Conservation (phyloP, 2,113 vertebrate genomes). For the Lanius collurio region DNA sequence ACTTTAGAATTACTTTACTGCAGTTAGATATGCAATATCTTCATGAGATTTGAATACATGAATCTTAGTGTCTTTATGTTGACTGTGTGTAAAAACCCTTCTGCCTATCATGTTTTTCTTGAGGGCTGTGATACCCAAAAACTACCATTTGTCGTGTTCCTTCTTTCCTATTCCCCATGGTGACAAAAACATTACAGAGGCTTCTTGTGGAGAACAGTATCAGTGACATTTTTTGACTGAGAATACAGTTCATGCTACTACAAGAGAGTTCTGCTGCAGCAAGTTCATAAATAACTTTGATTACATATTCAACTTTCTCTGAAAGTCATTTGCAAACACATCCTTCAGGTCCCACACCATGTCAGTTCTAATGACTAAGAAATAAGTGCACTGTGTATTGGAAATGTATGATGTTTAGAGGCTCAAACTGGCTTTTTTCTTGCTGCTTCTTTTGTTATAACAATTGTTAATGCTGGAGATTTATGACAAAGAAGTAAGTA, state of each 20-base stretch:
- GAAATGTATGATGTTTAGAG: not conserved
- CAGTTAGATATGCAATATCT: not conserved
- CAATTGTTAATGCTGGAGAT: not conserved
- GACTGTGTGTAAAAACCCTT: not conserved
- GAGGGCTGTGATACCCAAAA: not conserved
- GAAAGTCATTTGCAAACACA: not conserved
- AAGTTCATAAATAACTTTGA: conserved; percentile 33
- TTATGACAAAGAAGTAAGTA: not conserved
- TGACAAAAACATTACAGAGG: not conserved
- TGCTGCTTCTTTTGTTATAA: not conserved
- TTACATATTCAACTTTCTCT: not conserved
- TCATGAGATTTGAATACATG: not conserved
- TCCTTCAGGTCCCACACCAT: not conserved
- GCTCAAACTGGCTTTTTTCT: not conserved
- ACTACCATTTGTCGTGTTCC: accelerated
- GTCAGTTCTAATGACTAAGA: not conserved
- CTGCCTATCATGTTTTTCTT: not conserved
- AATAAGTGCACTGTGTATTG: not conserved
- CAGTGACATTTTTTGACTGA: not conserved
- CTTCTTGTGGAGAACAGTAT: not conserved
- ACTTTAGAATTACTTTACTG: not conserved
- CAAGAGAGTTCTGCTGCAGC: not conserved
- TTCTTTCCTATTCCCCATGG: not conserved
- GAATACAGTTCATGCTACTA: not conserved
- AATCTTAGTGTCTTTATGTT: not conserved